Evolutionary conservation across 2,797 vertebrate species (phyloP).

Genomic region (Danio aesculapii): DNA sequence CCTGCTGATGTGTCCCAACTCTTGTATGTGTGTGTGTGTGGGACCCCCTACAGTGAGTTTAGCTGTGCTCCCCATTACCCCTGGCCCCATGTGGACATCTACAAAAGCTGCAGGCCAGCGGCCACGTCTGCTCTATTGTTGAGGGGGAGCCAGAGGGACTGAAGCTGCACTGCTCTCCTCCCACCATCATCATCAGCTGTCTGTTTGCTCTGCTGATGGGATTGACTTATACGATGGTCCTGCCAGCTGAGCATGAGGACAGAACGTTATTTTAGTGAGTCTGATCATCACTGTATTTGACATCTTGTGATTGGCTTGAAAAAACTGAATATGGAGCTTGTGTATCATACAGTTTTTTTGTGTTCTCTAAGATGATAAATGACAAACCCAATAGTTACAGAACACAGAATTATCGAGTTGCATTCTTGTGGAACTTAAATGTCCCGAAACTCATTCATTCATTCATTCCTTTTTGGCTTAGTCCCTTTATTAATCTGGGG

Average conservation of each 20-base stretch:
- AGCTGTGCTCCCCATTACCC: slow-evolving; percentile 78
- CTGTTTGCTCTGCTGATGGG: slow-evolving; percentile 72
- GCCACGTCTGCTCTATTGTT: slow-evolving; percentile 81
- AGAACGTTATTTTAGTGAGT: not conserved
- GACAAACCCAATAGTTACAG: too few relatives aligned
- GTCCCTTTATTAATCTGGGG: too few relatives aligned
- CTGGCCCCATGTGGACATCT: slow-evolving; percentile 74
- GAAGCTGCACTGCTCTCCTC: slow-evolving; percentile 51
- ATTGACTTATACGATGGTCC: slow-evolving; percentile 38
- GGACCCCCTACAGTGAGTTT: slow-evolving; percentile 67
- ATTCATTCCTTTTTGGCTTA: too few relatives aligned
- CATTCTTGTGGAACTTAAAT: too few relatives aligned
- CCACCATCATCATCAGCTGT: slow-evolving; percentile 58
- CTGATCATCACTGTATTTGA: not conserved
- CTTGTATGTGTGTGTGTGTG: slow-evolving; percentile 63
- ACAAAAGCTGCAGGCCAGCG: slow-evolving; percentile 76
- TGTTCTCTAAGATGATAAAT: not conserved
- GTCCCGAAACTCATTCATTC: too few relatives aligned
- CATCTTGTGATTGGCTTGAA: not conserved
- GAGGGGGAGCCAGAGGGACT: slow-evolving; percentile 74
- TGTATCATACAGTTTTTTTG: not conserved
- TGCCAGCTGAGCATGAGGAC: not conserved
- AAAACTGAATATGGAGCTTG: not conserved
- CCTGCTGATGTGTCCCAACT: slow-evolving; percentile 20
- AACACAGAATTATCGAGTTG: too few relatives aligned